Base-by-base conservation (phyloP, 2,888 invertebrate genomes). In the Hanleya hanleyi region DNA sequence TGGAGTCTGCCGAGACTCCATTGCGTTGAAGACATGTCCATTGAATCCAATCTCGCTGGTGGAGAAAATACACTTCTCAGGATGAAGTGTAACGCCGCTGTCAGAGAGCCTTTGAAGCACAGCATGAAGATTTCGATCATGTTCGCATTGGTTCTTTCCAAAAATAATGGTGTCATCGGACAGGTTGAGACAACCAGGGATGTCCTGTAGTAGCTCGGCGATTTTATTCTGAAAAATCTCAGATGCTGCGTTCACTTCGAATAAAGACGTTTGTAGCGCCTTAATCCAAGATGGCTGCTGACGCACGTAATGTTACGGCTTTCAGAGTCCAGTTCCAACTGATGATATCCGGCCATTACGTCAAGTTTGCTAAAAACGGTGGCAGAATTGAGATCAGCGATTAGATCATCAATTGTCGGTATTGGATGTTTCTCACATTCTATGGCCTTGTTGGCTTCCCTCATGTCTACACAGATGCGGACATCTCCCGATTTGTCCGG, bases 201-300 rank as follows among this genome's bases (percentile, higher is more conserved):
- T 88, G 7, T 78, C 81, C 49, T 74, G 47, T 2, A 91, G 67
- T 7, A 90, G 82, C 74, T 79, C 76, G 73, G 88, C 87, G 35
- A 91, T 70, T 1, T 83, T 84, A 80, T 91, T 89, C 80, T 91
- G 90, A 74, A 90, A 91, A 1, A 90, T 81, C 81, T 91, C 91
- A 0, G 90, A 88, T 5, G 92, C 92, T 67, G 89, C 89, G 1
- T 73, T 76, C 15, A 79, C 73, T 6, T 81, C 82, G 70, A 81
- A 82, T n/a, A 70, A 77, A 81, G 47, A 0, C 81, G 38, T 68
- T 82, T 81, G 70, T 78, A 83, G 49, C 78, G 57, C 15, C 41
- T 73, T n/a, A 83, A 71, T 26, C 80, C 81, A 7, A 73, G 47
- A 62, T 84, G 84, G 1, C 78, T 81, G 18, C 33, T 70, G 67